Percentiles rank a stretch among this genome's conserved stretches.
Evolutionary conservation across 1,140 invertebrate species (phyloP).

Genomic region (Drosophila kikkawai): DNA sequence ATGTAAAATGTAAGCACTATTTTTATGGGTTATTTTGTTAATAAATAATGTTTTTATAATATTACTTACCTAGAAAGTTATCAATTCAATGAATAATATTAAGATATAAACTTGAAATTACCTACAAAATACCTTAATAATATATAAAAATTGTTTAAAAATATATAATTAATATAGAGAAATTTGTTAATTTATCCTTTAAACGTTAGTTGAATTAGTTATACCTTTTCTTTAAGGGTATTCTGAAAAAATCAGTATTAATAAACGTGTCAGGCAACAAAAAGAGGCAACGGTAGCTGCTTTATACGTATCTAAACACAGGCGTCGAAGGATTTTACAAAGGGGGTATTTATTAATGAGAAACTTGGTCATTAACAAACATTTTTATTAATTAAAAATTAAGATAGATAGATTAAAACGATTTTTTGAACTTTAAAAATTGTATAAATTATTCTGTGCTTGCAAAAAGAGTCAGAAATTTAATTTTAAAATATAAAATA

Average conservation of each 20-base stretch:
- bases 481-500: not conserved
- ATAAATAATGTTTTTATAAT: not conserved
- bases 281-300: slow-evolving; percentile 72
- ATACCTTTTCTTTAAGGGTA: slow-evolving; percentile 9
- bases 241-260: slow-evolving; percentile 74
- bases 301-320: slow-evolving; percentile 9
- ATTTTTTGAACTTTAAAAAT: not conserved
- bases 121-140: not conserved
- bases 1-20: no score
- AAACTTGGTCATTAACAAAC: not conserved
- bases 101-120: not conserved
- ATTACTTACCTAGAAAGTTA: not conserved
- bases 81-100: not conserved
- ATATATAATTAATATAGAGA: no score
- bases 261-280: slow-evolving; percentile 81
- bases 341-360: not conserved
- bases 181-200: not conserved
- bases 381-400: not conserved
- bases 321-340: not conserved
- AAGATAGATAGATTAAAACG: fast-evolving
- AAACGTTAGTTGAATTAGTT: not conserved
- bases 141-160: no score
- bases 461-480: not conserved
- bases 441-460: not conserved
- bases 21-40: not conserved